A percentile compares a stretch with the other conserved stretches of the same genome.
phyloP scores from a whole-genome alignment of 1,140 invertebrate genomes.

The Drosophila gunungcola region DNA sequence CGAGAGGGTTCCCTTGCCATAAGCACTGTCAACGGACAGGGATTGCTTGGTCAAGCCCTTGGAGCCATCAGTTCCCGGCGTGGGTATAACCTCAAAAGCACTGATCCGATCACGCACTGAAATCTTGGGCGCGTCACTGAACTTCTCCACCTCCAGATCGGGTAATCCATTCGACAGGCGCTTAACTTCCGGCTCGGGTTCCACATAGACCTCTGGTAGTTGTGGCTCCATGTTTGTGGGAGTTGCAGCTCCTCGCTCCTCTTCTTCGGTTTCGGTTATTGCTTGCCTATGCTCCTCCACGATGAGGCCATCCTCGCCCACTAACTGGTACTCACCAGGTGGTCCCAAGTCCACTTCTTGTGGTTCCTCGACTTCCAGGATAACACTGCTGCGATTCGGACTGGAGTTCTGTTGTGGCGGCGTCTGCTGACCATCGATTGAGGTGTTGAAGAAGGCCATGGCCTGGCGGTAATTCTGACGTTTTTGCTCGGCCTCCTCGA shows the following conservation, averaged over 20 bases:
- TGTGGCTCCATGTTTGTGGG: conserved; percentile 55
- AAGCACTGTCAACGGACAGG: conserved; percentile 71
- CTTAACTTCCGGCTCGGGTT: conserved; percentile 42
- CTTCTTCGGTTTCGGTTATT: conserved; percentile 34
- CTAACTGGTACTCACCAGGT: conserved; percentile 57
- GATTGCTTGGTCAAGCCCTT: conserved; percentile 61
- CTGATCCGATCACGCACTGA: conserved; percentile 81
- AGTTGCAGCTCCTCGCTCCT: conserved; percentile 54
- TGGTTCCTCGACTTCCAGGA: conserved; percentile 48
- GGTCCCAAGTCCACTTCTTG: conserved; percentile 45
- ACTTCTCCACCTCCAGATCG: conserved; percentile 66
- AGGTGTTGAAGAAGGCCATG: conserved; percentile 80
- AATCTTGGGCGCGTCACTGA: conserved; percentile 66
- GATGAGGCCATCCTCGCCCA: conserved; percentile 52
- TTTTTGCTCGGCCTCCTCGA: conserved; percentile 70
- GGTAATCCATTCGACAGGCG: conserved; percentile 64
- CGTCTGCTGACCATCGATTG: conserved; percentile 75
- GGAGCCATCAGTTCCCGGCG: neutral
- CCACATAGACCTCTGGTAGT: conserved; percentile 66
- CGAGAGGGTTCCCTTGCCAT: conserved; percentile 72
- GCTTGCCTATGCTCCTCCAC: conserved; percentile 40
- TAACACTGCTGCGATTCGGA: conserved; percentile 47
- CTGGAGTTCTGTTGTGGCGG: conserved; percentile 29
- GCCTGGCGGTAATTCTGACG: conserved; percentile 77
- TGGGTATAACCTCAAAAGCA: conserved; percentile 69